Percentiles rank a stretch among this genome's conserved stretches.
Evolutionary conservation across 2,888 invertebrate genomes (phyloP).

Genomic region (Chrysopilus asiliformis): DNA sequence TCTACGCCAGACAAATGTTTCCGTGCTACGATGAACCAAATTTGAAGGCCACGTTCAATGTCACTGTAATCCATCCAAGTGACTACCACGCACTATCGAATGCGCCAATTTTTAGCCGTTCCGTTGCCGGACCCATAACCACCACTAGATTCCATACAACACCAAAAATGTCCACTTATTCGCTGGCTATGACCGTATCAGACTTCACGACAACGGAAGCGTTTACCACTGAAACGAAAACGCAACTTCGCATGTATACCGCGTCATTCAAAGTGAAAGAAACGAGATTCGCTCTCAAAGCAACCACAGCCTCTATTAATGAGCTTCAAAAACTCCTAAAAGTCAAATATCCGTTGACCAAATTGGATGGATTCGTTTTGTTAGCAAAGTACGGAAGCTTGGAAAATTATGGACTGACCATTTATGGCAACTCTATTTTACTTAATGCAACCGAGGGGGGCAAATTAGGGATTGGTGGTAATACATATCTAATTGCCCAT

Average conservation of each 20-base stretch:
- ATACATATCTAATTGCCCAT: constrained; percentile 34
- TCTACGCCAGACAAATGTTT: constrained; percentile 45
- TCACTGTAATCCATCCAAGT: constrained; percentile 40
- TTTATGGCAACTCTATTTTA: background rate
- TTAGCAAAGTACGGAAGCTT: constrained; percentile 19
- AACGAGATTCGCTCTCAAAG: constrained; percentile 40
- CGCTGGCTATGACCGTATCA: constrained; percentile 47
- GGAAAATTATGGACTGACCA: constrained; percentile 11
- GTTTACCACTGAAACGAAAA: no score
- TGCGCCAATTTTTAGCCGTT: constrained; percentile 1
- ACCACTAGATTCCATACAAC: constrained; percentile 35
- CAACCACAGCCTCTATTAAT: constrained; percentile 42
- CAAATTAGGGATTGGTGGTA: no score
- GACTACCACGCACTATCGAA: constrained; percentile 20
- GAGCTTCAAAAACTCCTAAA: constrained; percentile 43
- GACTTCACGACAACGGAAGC: constrained; percentile 37
- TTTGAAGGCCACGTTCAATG: constrained; percentile 46
- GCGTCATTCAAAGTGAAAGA: constrained; percentile 43
- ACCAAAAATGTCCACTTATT: constrained; percentile 54
- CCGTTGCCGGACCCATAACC: no score
- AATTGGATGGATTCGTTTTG: constrained; percentile 35
- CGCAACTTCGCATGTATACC: constrained; percentile 40
- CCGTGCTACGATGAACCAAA: constrained; percentile 58
- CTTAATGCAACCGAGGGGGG: background rate
- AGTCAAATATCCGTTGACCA: constrained; percentile 37